Conservation (phyloP, 1,140 invertebrate species). For the Lethrus apterus region DNA sequence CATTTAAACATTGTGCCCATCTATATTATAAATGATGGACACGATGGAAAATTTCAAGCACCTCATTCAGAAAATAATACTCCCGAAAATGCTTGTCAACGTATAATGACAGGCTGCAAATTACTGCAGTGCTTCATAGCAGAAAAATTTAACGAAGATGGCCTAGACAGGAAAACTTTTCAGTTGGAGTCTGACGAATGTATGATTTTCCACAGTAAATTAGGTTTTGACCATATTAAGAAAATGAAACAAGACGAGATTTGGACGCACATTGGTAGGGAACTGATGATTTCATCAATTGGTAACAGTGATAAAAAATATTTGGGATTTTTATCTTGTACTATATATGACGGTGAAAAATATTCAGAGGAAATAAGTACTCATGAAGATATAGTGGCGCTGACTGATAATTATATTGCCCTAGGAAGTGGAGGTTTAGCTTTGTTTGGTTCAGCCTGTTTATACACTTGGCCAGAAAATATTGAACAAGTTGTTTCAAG, state of each 20-base stretch:
- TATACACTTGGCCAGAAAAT: slow-evolving; percentile 81
- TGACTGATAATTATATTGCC: slow-evolving; percentile 78
- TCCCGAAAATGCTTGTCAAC: slow-evolving; percentile 63
- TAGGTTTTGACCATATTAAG: slow-evolving; percentile 63
- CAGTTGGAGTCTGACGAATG: slow-evolving; percentile 59
- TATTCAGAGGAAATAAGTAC: slow-evolving; percentile 51
- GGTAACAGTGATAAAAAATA: slow-evolving; percentile 65
- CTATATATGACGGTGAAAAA: slow-evolving; percentile 61
- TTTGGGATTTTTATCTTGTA: slow-evolving; percentile 83
- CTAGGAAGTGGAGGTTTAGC: slow-evolving; percentile 85
- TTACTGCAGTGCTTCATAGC: slow-evolving; percentile 81
- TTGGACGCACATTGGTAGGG: slow-evolving; percentile 77
- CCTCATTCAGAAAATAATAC: slow-evolving; percentile 60
- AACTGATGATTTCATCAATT: slow-evolving; percentile 34
- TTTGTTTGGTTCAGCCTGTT: slow-evolving; percentile 80
- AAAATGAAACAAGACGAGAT: slow-evolving; percentile 69
- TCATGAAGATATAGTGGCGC: slow-evolving; percentile 65
- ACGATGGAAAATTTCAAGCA: slow-evolving; percentile 75
- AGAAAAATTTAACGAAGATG: slow-evolving; percentile 79
- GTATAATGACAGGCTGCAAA: slow-evolving; percentile 70
- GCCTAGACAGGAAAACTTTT: slow-evolving; percentile 74
- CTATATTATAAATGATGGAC: slow-evolving; percentile 66
- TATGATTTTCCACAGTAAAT: slow-evolving; percentile 60
- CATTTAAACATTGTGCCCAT: slow-evolving; percentile 53
- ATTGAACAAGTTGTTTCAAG: slow-evolving; percentile 59